A percentile compares a stretch with the other conserved stretches of the same genome.
Conservation (phyloP, 1,140 invertebrate genomes). For the Phocides pigmalion region DNA sequence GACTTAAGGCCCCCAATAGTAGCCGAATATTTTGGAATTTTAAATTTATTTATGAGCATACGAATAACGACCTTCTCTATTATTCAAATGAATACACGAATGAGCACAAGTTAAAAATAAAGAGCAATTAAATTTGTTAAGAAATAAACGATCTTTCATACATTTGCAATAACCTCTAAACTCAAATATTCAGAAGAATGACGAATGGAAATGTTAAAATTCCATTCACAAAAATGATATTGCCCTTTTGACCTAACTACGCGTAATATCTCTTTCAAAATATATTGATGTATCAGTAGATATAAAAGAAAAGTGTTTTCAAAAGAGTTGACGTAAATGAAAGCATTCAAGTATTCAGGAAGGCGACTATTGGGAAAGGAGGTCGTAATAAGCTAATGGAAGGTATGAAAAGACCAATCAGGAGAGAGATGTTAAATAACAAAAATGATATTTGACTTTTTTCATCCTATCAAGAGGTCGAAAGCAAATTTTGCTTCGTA, state of each 20-base stretch:
- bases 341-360: slow-evolving; percentile 9
- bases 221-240: slow-evolving; percentile 17
- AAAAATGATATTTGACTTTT: slow-evolving; percentile 5
- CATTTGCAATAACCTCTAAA: too few relatives aligned
- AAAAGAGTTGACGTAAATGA: slow-evolving; percentile 7
- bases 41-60: too few relatives aligned
- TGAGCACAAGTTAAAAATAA: too few relatives aligned
- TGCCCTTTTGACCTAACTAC: slow-evolving; percentile 7
- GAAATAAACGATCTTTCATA: too few relatives aligned
- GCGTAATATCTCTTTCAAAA: slow-evolving; percentile 11
- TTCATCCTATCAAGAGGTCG: not conserved
- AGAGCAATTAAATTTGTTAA: too few relatives aligned
- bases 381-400: slow-evolving; percentile 20
- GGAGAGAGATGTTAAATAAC: slow-evolving; percentile 5
- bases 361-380: not conserved
- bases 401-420: slow-evolving; percentile 2
- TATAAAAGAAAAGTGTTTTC: slow-evolving; percentile 13
- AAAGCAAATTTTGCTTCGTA: too few relatives aligned
- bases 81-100: too few relatives aligned
- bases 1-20: too few relatives aligned
- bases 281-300: slow-evolving; percentile 1
- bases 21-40: too few relatives aligned
- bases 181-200: too few relatives aligned
- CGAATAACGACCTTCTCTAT: too few relatives aligned
- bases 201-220: not conserved